These are phyloP conservation scores for Sebastiscus tertius DNA, from an alignment of 2,797 vertebrate genomes.

Conservation along the genomic window DNA sequence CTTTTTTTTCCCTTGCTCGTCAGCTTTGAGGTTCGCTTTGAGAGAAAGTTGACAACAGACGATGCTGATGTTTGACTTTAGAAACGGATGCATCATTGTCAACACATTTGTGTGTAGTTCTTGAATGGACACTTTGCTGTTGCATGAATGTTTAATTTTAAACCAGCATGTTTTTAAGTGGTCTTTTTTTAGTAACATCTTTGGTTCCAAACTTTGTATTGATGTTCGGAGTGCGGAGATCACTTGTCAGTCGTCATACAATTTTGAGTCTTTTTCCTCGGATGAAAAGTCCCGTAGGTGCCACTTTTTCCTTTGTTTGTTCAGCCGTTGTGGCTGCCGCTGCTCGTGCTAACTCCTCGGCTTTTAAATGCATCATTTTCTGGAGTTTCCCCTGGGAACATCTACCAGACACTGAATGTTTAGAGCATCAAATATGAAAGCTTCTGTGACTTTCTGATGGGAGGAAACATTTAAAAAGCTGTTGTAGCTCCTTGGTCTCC, in stretches of 20 bases:
- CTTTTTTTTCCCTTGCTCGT: neutral
- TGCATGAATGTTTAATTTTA: neutral
- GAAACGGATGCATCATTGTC: neutral
- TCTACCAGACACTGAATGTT: neutral
- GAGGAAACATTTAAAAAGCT: neutral
- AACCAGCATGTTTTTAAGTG: neutral
- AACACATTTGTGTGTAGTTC: neutral
- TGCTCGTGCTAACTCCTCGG: neutral
- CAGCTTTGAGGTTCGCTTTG: slow-evolving; percentile 46
- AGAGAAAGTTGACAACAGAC: slow-evolving; percentile 37
- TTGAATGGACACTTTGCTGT: neutral
- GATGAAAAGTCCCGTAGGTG: neutral
- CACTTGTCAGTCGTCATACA: neutral
- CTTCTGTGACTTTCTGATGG: neutral
- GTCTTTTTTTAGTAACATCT: neutral
- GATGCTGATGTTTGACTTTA: slow-evolving; percentile 36
- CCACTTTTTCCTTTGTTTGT: slow-evolving; percentile 5
- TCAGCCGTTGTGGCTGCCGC: neutral
- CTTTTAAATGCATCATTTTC: neutral
- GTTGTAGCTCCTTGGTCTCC: neutral
- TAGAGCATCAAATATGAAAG: neutral
- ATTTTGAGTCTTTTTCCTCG: neutral
- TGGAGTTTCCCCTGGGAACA: neutral
- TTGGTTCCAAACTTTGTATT: neutral
- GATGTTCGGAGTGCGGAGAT: neutral